These are phyloP conservation scores for Callopanchax toddi DNA, from an alignment of 2,113 vertebrate species.

Conservation along the genomic window DNA sequence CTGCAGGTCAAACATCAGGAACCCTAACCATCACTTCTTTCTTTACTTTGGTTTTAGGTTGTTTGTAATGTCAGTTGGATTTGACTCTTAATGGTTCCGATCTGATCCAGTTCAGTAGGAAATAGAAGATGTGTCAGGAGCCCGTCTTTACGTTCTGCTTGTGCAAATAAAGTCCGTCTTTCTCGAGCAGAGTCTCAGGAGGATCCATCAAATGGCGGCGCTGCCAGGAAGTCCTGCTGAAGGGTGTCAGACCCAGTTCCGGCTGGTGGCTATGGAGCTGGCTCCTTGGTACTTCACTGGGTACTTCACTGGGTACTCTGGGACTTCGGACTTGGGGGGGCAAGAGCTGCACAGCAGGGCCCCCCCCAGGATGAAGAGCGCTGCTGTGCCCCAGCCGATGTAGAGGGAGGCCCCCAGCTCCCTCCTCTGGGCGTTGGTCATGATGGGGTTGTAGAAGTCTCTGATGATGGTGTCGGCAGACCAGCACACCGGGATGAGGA, in stretches of 20 bases:
- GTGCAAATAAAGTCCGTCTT: background rate
- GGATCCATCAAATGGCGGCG: too few species aligned
- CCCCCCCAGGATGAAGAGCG: conserved; percentile 85
- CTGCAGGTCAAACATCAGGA: too few species aligned
- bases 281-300: conserved; percentile 68
- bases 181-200: background rate
- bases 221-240: conserved; percentile 16
- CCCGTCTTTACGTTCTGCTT: background rate
- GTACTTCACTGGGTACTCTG: conserved; percentile 78
- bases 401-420: conserved; percentile 87
- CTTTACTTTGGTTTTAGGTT: too few species aligned
- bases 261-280: conserved; percentile 67
- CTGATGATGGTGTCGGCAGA: conserved; percentile 87
- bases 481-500: conserved; percentile 89
- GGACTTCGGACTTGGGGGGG: conserved; percentile 73
- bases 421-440: conserved; percentile 69
- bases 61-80: too few species aligned
- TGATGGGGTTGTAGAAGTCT: conserved; percentile 87
- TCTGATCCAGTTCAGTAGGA: too few species aligned
- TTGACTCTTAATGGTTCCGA: too few species aligned
- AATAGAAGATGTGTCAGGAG: background rate
- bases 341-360: conserved; percentile 90
- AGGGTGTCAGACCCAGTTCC: conserved; percentile 72
- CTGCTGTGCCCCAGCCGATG: conserved; percentile 87
- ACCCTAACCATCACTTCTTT: too few species aligned